Evolutionary conservation across 2,797 vertebrate genomes (phyloP).

Genomic region (Chromobotia macracanthus): DNA sequence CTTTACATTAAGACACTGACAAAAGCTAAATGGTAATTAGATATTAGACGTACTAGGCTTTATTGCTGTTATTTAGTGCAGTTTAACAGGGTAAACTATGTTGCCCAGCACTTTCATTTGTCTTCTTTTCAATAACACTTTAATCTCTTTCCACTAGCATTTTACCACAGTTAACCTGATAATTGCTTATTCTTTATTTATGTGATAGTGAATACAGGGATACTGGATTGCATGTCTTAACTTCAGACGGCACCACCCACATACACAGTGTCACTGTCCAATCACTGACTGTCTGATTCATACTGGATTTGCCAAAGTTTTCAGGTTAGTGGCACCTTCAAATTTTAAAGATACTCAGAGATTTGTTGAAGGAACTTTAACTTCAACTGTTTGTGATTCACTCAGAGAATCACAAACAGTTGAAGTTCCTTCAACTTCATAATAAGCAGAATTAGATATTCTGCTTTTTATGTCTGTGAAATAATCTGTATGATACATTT

Average conservation of each 20-base stretch:
- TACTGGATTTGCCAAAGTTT: too few species aligned
- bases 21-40: not conserved
- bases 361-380: not conserved
- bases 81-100: not conserved
- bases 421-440: too few species aligned
- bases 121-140: not conserved
- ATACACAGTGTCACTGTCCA: not conserved
- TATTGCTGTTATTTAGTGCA: conserved; percentile 4
- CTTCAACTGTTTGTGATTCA: too few species aligned
- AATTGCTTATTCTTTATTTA: conserved; percentile 33
- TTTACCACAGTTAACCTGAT: not conserved
- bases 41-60: not conserved
- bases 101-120: not conserved
- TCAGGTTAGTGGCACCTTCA: not conserved
- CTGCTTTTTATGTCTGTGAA: not conserved
- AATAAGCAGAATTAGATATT: not conserved
- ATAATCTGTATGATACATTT: not conserved
- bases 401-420: too few species aligned
- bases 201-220: conserved; percentile 4
- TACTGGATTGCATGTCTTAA: not conserved
- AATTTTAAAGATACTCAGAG: not conserved
- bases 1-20: not conserved
- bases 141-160: not conserved
- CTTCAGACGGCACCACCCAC: not conserved
- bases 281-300: not conserved